A percentile compares a stretch with the other conserved stretches of the same genome.
Evolutionary conservation across 2,113 vertebrate species (phyloP).

Genomic region (Sceloporus tristichus): DNA sequence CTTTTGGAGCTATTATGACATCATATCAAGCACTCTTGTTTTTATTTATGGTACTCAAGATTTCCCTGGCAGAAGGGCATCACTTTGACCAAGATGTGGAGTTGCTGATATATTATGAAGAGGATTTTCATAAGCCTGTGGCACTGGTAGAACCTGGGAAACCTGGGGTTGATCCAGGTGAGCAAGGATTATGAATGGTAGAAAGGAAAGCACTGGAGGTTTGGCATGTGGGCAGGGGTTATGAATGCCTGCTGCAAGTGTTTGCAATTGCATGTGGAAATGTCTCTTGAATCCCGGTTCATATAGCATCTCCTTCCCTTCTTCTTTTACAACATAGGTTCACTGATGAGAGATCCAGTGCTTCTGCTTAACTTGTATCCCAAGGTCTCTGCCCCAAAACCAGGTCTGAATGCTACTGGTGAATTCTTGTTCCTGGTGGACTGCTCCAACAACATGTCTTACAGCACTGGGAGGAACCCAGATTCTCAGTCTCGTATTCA

Average conservation of each 20-base stretch:
- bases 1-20: neutral
- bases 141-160: slow-evolving; percentile 79
- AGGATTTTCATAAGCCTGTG: slow-evolving; percentile 76
- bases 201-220: neutral
- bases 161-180: slow-evolving; percentile 71
- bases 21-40: neutral
- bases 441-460: slow-evolving; percentile 82
- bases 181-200: neutral
- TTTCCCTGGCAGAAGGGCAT: slow-evolving; percentile 81
- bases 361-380: slow-evolving; percentile 87
- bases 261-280: neutral
- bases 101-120: slow-evolving; percentile 82
- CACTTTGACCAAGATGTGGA: slow-evolving; percentile 84
- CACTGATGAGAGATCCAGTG: slow-evolving; percentile 80
- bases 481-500: slow-evolving; percentile 68
- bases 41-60: slow-evolving; percentile 53
- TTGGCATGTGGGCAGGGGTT: too few relatives aligned
- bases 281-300: neutral
- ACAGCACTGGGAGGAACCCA: neutral
- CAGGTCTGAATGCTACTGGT: slow-evolving; percentile 62
- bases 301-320: neutral
- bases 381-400: slow-evolving; percentile 72
- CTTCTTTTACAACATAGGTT: slow-evolving; percentile 58
- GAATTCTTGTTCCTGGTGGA: slow-evolving; percentile 89
- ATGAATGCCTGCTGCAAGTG: neutral